A percentile compares a stretch with the other conserved stretches of the same genome.
These are phyloP conservation scores for Tenthredo amoena DNA, from an alignment of 2,888 invertebrate genomes.

Conservation along the genomic window DNA sequence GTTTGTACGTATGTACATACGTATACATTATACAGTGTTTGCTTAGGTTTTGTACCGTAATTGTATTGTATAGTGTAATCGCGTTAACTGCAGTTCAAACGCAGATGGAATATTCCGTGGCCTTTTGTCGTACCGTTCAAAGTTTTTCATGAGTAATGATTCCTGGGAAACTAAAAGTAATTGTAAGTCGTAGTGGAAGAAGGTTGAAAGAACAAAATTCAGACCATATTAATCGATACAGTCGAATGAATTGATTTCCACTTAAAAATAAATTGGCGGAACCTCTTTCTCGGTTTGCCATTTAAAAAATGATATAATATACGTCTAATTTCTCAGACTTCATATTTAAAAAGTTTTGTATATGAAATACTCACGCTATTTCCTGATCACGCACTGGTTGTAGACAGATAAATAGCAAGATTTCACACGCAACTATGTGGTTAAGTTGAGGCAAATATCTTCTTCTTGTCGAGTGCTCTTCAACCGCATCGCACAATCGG, in stretches of 20 bases:
- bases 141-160: not conserved
- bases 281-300: not conserved
- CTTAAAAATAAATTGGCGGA: not conserved
- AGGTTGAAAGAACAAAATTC: not conserved
- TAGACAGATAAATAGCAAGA: not conserved
- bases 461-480: not conserved
- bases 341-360: not conserved
- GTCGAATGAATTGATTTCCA: not conserved
- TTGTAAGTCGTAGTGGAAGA: not conserved
- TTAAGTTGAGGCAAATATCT: not conserved
- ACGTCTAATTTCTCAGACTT: not conserved
- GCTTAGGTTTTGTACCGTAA: slow-evolving; percentile 21
- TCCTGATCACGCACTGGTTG: not conserved
- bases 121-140: not conserved
- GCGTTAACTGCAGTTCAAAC: not conserved
- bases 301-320: not conserved
- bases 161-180: not conserved
- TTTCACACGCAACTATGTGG: not conserved
- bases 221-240: not conserved
- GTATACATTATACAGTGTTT: not conserved
- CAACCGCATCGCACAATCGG: not conserved
- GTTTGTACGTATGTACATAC: not conserved
- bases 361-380: not conserved
- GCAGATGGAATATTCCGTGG: not conserved
- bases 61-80: not conserved